A percentile compares a stretch with the other conserved stretches of the same genome.
Evolutionary conservation across 2,888 invertebrate genomes (phyloP).

Genomic region (Parnassius mnemosyne): DNA sequence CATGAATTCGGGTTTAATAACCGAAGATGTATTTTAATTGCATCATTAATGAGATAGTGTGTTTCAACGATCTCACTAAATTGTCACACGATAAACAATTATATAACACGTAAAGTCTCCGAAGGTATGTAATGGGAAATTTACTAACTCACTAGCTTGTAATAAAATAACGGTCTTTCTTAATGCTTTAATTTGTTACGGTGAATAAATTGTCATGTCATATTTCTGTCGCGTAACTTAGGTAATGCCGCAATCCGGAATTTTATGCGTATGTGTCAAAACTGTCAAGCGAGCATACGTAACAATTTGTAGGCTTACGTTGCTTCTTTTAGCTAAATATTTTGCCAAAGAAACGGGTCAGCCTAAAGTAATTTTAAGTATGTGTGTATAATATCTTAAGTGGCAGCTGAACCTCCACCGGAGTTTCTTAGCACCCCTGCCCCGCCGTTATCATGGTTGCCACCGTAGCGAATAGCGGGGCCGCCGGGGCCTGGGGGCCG

Average conservation of each 20-base stretch:
- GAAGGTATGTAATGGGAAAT: slow-evolving; percentile 2
- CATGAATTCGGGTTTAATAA: slow-evolving; percentile 71
- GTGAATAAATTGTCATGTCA: neutral
- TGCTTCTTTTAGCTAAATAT: neutral
- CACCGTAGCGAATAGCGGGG: too few species aligned
- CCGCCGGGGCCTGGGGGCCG: too few species aligned
- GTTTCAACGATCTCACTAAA: slow-evolving; percentile 50
- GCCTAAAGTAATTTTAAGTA: too few species aligned
- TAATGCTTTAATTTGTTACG: neutral
- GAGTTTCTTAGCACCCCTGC: too few species aligned
- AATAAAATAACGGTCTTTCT: too few species aligned
- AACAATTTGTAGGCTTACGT: slow-evolving; percentile 4
- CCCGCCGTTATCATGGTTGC: too few species aligned
- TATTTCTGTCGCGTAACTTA: slow-evolving; percentile 2
- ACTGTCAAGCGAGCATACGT: slow-evolving; percentile 7
- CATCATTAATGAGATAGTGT: slow-evolving; percentile 57
- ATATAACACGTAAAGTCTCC: slow-evolving; percentile 9
- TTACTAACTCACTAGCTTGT: neutral
- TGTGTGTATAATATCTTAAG: too few species aligned
- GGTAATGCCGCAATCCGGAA: slow-evolving; percentile 10
- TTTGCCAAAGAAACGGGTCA: too few species aligned
- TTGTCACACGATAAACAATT: slow-evolving; percentile 37
- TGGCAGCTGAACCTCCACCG: too few species aligned
- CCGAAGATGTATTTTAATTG: slow-evolving; percentile 51
- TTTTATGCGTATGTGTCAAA: slow-evolving; percentile 10